Evolutionary conservation across 2,888 invertebrate genomes (phyloP), one percentile per base, ranked within the genome.

Genomic region (Gryllus longicercus): DNA sequence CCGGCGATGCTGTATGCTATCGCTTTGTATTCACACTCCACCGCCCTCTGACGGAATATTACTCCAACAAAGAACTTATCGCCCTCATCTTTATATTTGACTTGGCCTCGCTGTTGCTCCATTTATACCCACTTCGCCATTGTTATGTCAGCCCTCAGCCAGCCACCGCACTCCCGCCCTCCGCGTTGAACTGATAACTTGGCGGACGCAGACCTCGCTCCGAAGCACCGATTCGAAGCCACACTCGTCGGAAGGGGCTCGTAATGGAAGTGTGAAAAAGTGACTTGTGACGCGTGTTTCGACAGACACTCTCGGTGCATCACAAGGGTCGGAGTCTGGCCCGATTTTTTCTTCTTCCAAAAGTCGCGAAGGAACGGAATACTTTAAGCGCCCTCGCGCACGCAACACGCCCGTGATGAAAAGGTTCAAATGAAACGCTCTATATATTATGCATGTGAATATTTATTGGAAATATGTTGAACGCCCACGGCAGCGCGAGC

Each of bases 391-490:
- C 8, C 38, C 38, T 38, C 38, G 38, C 38, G 38, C 38, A 38
- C 38, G 38, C 8, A 38, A 38, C 38, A 38, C 38, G 38, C 38
- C 38, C 8, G 38, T 63, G 63, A 63, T 63, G n/a, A 63, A 63
- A 63, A 18, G 63, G 63, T 63, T 63, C 63, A 63, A 63, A 18
- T 63, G 63, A 63, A 18, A 18, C 63, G 16, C 16, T 63, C n/a
- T 63, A 63, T 63, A n/a, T 63, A 18, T 63, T 63, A 63, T 63
- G 63, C 63, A 63, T 63, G 63, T 63, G 63, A 63, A 63, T 38
- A 38, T 38, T 38, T 38, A 38, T 38, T 38, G 38, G 38, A 38
- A 38, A 38, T 63, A 18, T 63, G 63, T 14, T 63, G 63, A 63
- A 38, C 38, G 38, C 38, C 38, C 38, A 38, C 38, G 38, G 38